These are phyloP conservation scores for Nymphicus hollandicus DNA, from an alignment of 2,113 vertebrate genomes.

Conservation along the genomic window DNA sequence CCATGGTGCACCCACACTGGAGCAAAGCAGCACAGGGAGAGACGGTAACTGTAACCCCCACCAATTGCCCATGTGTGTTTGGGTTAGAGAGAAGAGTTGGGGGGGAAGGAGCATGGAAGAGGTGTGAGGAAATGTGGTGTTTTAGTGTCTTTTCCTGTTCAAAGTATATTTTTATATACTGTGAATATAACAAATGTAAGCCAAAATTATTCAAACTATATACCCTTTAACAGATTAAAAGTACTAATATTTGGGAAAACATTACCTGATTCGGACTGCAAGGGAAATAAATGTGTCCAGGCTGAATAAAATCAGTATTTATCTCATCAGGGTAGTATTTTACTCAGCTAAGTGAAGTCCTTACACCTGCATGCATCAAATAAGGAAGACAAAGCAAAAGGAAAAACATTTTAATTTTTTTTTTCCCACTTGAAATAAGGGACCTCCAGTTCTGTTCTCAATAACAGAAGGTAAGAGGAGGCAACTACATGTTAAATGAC, in stretches of 20 bases:
- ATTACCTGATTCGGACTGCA: background rate
- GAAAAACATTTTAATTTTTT: background rate
- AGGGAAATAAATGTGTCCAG: background rate
- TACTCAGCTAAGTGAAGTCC: background rate
- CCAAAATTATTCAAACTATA: background rate
- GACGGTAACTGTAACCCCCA: fast-evolving
- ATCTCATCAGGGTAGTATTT: background rate
- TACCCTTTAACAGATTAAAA: background rate
- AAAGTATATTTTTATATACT: background rate
- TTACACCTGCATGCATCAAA: background rate
- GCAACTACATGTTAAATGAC: background rate
- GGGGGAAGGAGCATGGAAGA: background rate
- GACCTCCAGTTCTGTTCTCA: background rate
- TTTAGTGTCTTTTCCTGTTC: background rate
- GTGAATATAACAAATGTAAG: background rate
- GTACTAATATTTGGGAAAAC: background rate
- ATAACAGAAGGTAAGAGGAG: too few species aligned
- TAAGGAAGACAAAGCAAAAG: background rate
- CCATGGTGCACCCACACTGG: too few species aligned
- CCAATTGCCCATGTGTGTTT: fast-evolving
- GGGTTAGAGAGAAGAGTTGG: background rate
- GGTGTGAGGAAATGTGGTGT: background rate
- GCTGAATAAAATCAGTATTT: background rate
- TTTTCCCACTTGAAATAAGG: background rate
- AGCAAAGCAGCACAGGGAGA: background rate